Conservation (phyloP, 2,888 invertebrate species). For the Congeria kusceri region DNA sequence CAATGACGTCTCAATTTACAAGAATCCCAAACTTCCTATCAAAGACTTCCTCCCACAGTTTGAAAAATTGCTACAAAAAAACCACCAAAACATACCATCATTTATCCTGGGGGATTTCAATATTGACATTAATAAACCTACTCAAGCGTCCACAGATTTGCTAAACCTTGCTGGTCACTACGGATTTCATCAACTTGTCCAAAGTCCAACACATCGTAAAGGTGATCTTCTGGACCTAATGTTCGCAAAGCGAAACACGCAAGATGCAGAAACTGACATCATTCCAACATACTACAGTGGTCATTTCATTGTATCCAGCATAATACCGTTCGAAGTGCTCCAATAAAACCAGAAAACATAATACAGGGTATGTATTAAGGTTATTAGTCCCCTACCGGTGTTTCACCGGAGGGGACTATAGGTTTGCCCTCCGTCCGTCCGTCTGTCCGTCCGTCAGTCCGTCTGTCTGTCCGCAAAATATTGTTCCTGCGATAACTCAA, state of each 20-base stretch:
- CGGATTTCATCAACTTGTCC: constrained; percentile 34
- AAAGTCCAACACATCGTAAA: constrained; percentile 21
- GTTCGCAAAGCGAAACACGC: constrained; percentile 13
- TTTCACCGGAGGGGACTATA: too few species aligned
- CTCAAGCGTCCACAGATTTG: constrained; percentile 25
- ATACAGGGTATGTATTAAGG: too few species aligned
- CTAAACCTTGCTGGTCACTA: constrained; percentile 22
- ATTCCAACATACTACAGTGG: constrained; percentile 49
- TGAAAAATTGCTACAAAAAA: constrained; percentile 29
- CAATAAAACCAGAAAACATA: not conserved
- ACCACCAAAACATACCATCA: constrained; percentile 18
- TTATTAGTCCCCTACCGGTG: too few species aligned
- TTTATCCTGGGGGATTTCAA: constrained; percentile 40
- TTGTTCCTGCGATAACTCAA: too few species aligned
- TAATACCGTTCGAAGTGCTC: constrained; percentile 7
- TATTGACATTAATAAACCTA: constrained; percentile 12
- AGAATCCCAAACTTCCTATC: constrained; percentile 20
- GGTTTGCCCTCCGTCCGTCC: too few species aligned
- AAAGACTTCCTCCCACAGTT: constrained; percentile 23
- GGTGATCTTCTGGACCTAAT: constrained; percentile 39
- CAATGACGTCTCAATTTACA: constrained; percentile 24
- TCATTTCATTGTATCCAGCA: constrained; percentile 31
- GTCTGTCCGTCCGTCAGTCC: too few species aligned
- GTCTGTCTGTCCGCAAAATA: too few species aligned
- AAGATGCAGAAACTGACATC: constrained; percentile 10